Percentiles rank a stretch among this genome's conserved stretches.
These are phyloP conservation scores for Rhamphomyia laevipes DNA, from an alignment of 2,888 invertebrate genomes.

Conservation along the genomic window DNA sequence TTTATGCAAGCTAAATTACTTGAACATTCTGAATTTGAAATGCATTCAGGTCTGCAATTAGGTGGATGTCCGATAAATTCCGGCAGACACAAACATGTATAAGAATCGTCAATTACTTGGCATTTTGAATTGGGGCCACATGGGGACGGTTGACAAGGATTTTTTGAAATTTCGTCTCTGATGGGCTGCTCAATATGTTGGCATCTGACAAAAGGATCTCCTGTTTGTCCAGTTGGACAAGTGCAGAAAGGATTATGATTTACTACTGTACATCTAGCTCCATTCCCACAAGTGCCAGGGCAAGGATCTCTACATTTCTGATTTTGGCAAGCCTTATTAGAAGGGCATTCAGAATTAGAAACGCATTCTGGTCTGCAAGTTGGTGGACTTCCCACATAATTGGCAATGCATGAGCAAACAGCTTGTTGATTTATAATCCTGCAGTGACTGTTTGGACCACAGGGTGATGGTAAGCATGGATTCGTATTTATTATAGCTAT, in stretches of 20 bases:
- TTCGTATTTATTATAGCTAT: slow-evolving; percentile 37
- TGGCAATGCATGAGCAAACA: slow-evolving; percentile 63
- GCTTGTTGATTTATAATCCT: slow-evolving; percentile 41
- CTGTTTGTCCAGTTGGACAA: slow-evolving; percentile 55
- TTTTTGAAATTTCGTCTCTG: slow-evolving; percentile 16
- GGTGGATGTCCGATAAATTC: slow-evolving; percentile 58
- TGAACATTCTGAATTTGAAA: slow-evolving; percentile 56
- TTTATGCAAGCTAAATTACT: slow-evolving; percentile 55
- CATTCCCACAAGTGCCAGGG: slow-evolving; percentile 61
- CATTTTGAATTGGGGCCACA: slow-evolving; percentile 47
- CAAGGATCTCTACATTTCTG: slow-evolving; percentile 73
- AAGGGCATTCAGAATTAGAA: slow-evolving; percentile 62
- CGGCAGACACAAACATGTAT: slow-evolving; percentile 50
- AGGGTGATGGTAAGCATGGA: slow-evolving; percentile 60
- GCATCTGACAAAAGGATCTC: slow-evolving; percentile 65
- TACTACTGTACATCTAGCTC: slow-evolving; percentile 58
- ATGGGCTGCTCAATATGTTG: slow-evolving; percentile 35
- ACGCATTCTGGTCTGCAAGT: slow-evolving; percentile 68
- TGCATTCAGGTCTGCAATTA: slow-evolving; percentile 57
- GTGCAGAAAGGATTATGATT: slow-evolving; percentile 72
- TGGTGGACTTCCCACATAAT: slow-evolving; percentile 63
- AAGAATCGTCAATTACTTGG: slow-evolving; percentile 34
- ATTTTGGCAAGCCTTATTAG: slow-evolving; percentile 63
- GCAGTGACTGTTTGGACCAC: slow-evolving; percentile 68
- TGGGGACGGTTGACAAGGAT: slow-evolving; percentile 41